These are phyloP conservation scores for Pteronura brasiliensis DNA, from an alignment of 2,113 vertebrate genomes.

Conservation along the genomic window DNA sequence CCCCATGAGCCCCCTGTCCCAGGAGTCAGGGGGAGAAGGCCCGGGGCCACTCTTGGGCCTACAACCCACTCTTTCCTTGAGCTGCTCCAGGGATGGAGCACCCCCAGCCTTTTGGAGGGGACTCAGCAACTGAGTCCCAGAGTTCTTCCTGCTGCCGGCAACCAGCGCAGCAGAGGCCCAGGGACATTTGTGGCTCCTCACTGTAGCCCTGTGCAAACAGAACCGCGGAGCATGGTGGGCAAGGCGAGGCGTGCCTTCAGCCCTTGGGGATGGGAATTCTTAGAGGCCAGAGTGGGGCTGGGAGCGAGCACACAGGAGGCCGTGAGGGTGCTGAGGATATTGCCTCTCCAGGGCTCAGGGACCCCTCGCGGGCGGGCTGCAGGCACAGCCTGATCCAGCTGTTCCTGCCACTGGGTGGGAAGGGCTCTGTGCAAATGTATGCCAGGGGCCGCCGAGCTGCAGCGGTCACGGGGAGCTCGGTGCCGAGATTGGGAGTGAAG, in stretches of 20 bases:
- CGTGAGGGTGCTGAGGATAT: not conserved
- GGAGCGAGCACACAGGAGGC: not conserved
- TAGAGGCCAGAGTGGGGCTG: not conserved
- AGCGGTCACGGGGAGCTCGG: rapidly evolving
- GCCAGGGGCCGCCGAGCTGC: not conserved
- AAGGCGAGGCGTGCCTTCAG: too few relatives aligned
- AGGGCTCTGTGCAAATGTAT: not conserved
- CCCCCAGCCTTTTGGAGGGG: not conserved
- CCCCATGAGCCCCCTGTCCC: not conserved
- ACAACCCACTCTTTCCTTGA: too few relatives aligned
- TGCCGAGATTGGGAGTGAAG: not conserved
- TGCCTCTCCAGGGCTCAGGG: not conserved
- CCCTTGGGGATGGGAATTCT: not conserved
- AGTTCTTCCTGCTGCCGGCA: not conserved
- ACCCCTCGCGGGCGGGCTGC: not conserved
- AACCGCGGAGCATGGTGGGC: not conserved
- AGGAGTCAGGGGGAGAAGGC: not conserved
- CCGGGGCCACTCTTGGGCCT: not conserved
- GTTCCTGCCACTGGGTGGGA: not conserved
- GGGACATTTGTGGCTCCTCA: too few relatives aligned
- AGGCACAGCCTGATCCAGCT: too few relatives aligned
- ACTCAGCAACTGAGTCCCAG: not conserved
- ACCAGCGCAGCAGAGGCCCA: not conserved
- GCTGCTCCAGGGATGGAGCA: not conserved
- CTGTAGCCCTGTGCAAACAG: not conserved